Conservation (phyloP, 2,113 vertebrate species). For the Corythoichthys haematopterus region DNA sequence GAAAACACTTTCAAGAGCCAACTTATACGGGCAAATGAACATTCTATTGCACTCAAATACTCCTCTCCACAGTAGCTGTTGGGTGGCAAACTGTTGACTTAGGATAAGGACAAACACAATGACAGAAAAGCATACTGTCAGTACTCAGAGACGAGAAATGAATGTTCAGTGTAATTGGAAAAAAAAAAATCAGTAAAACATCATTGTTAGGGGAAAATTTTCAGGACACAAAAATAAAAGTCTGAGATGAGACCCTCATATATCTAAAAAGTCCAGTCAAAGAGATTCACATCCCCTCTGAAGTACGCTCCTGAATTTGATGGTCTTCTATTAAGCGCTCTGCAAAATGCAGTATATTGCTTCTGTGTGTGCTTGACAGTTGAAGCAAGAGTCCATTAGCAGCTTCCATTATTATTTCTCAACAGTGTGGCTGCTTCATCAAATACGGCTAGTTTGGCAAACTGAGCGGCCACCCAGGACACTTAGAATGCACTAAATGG, state of each 20-base stretch:
- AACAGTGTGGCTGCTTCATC: slow-evolving; percentile 13
- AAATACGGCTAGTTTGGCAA: slow-evolving; percentile 25
- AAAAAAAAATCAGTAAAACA: too few relatives aligned
- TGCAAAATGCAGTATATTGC: not conserved
- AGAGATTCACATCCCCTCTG: not conserved
- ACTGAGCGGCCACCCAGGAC: slow-evolving; percentile 33
- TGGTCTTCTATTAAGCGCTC: not conserved
- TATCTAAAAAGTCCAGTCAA: too few relatives aligned
- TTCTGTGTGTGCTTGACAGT: slow-evolving; percentile 10
- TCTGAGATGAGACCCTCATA: too few relatives aligned
- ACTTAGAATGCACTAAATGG: slow-evolving; percentile 35
- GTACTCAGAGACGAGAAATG: not conserved
- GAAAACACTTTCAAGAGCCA: not conserved
- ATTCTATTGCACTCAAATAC: not conserved
- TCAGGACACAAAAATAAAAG: too few relatives aligned
- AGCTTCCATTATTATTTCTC: slow-evolving; percentile 13
- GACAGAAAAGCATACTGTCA: not conserved
- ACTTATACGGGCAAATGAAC: not conserved
- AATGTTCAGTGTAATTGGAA: too few relatives aligned
- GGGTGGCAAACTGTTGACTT: not conserved
- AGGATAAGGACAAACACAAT: not conserved
- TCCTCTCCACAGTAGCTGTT: not conserved
- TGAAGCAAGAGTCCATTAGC: slow-evolving; percentile 29
- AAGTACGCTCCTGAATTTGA: not conserved
- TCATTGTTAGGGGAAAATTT: too few relatives aligned